Evolutionary conservation across 1,140 invertebrate genomes (phyloP).

Genomic region (Hesperophylax magnus): DNA sequence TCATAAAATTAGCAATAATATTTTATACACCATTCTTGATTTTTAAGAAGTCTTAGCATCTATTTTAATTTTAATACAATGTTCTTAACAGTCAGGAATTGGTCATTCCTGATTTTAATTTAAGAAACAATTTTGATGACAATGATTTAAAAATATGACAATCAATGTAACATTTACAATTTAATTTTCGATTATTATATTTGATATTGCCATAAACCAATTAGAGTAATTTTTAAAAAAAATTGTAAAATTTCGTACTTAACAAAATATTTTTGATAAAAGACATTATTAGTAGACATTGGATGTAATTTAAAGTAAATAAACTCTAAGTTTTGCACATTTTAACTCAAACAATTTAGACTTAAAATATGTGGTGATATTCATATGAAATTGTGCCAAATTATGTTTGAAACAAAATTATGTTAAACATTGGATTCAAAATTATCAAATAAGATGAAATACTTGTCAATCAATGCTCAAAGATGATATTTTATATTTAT

Average conservation of each 20-base stretch:
- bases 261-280: constrained; percentile 22
- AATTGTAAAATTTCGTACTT: not conserved
- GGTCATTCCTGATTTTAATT: too few relatives aligned
- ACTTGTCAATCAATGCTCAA: constrained; percentile 9
- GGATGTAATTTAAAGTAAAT: not conserved
- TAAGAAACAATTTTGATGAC: too few relatives aligned
- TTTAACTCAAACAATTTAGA: constrained; percentile 4
- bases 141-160: too few relatives aligned
- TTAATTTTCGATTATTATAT: too few relatives aligned
- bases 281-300: constrained; percentile 2
- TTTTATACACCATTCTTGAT: not conserved
- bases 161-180: too few relatives aligned
- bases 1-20: not conserved
- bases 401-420: constrained; percentile 27
- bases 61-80: not conserved
- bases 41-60: constrained; percentile 4
- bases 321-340: not conserved
- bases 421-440: not conserved
- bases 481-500: not conserved
- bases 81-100: too few relatives aligned
- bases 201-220: too few relatives aligned
- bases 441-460: not conserved
- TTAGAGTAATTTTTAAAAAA: too few relatives aligned
- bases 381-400: constrained; percentile 22
- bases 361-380: constrained; percentile 11